Percentiles rank a stretch among this genome's conserved stretches.
Evolutionary conservation across 2,797 vertebrate genomes (phyloP).

Genomic region (Paramormyrops hopkinsi): DNA sequence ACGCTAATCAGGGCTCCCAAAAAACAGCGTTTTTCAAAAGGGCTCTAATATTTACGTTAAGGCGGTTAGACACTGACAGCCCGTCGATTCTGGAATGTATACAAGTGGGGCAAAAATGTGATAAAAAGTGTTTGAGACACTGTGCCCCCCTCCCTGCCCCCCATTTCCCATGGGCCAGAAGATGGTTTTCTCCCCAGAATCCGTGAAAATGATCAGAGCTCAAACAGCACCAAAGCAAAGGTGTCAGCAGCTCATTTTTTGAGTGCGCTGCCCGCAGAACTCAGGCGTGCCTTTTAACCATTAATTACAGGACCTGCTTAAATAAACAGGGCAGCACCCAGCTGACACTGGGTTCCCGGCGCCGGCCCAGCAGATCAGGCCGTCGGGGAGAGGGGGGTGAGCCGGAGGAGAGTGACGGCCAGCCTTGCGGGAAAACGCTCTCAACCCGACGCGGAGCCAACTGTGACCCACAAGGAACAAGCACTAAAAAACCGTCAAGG

Average conservation of each 20-base stretch:
- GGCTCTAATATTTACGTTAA: constrained; percentile 22
- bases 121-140: background rate
- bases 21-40: constrained; percentile 16
- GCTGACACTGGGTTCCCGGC: background rate
- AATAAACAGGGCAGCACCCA: constrained; percentile 52
- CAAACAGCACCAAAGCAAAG: background rate
- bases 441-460: background rate
- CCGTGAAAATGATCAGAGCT: constrained; percentile 6
- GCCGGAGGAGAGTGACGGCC: background rate
- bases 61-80: background rate
- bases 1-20: background rate
- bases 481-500: too few species aligned
- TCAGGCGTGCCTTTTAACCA: constrained; percentile 49
- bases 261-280: constrained; percentile 20
- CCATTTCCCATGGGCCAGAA: background rate
- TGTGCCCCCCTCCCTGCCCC: background rate
- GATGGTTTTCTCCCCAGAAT: constrained; percentile 16
- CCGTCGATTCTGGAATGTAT: background rate
- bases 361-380: background rate
- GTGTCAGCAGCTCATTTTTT: constrained; percentile 15
- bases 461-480: background rate
- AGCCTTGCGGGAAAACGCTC: background rate
- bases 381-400: background rate
- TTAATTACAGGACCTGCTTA: constrained; percentile 58
- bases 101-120: background rate